A percentile compares a stretch with the other conserved stretches of the same genome.
phyloP scores from a whole-genome alignment of 2,888 invertebrate species.

The Drosophila affinis region DNA sequence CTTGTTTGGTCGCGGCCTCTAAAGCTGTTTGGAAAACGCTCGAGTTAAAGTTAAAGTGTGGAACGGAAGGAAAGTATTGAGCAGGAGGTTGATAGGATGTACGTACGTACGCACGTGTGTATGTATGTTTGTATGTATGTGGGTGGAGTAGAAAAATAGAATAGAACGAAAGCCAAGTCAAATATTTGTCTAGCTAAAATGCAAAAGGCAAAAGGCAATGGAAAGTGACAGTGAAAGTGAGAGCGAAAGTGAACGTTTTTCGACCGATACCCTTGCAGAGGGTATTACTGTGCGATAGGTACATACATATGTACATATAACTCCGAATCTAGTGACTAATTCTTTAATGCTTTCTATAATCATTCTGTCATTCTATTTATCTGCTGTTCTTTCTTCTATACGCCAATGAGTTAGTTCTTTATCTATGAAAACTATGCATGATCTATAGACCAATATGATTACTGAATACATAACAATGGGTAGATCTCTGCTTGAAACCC shows the following conservation, averaged over 20 bases:
- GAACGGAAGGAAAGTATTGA: conserved; percentile 6
- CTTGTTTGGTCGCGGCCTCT: conserved; percentile 14
- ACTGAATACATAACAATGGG: too few species aligned
- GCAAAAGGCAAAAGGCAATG: conserved; percentile 66
- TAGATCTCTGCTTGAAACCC: too few species aligned
- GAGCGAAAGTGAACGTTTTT: neutral
- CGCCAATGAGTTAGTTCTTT: too few species aligned
- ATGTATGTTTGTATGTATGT: neutral
- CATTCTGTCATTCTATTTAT: too few species aligned
- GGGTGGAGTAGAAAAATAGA: conserved; percentile 13
- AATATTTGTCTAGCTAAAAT: conserved; percentile 73
- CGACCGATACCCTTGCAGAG: neutral
- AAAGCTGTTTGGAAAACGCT: conserved; percentile 9
- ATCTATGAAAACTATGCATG: too few species aligned
- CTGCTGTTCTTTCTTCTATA: too few species aligned
- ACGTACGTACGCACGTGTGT: too few species aligned
- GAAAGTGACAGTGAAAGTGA: neutral
- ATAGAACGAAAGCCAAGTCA: conserved; percentile 56
- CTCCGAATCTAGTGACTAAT: too few species aligned
- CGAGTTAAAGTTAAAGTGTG: conserved; percentile 29
- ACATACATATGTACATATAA: too few species aligned
- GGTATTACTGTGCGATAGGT: neutral
- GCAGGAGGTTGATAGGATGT: neutral
- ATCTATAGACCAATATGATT: too few species aligned
- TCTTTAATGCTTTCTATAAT: too few species aligned